Evolutionary conservation across 2,797 vertebrate genomes (phyloP), one percentile per base, ranked within the genome.

Genomic region (Hapalemur alaotrensis): DNA sequence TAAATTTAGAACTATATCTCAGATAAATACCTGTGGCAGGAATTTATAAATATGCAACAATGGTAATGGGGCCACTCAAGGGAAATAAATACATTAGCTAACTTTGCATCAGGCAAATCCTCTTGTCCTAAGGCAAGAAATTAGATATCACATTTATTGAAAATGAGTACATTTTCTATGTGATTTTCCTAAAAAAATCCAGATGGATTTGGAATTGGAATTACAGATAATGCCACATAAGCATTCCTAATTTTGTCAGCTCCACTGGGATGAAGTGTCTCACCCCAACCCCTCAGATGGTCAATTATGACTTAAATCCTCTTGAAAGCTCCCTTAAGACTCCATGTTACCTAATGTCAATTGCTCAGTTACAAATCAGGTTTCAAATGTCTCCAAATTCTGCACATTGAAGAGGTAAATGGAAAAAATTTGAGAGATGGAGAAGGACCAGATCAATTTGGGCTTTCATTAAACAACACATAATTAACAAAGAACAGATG

Each of bases 401-500:
- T 95, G 73, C 67, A 85, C 70, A 91, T 13, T 96, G 57, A 96
- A 92, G 41, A 96, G 23, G 63, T 65, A 97, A 97, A 91, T 96
- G 73, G 81, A 72, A 95, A 93, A 97, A 80, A 93, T 48, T 61
- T 88, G 76, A 97, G 90, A 95, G 57, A 87, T 92, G 54, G 54
- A 94, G 65, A 73, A 89, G 81, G 46, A 97, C 35, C 67, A 95
- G 73, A 96, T 97, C 93, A 97, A 95, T 97, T 80, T 96, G 92
- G 92, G 95, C 96, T 97, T 97, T 92, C 76, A 97, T 97, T 96
- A 97, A 92, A 96, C 93, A 86, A 89, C 35, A 96, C 46, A 93
- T 97, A 98, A 97, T 97, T 97, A 97, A 96, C 89, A 96, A 67
- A 88, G 73, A 97, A 91, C 97, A 97, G 97, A 95, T 96, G 97